phyloP scores from a whole-genome alignment of 2,797 vertebrate genomes.

The Coregonus sp. region DNA sequence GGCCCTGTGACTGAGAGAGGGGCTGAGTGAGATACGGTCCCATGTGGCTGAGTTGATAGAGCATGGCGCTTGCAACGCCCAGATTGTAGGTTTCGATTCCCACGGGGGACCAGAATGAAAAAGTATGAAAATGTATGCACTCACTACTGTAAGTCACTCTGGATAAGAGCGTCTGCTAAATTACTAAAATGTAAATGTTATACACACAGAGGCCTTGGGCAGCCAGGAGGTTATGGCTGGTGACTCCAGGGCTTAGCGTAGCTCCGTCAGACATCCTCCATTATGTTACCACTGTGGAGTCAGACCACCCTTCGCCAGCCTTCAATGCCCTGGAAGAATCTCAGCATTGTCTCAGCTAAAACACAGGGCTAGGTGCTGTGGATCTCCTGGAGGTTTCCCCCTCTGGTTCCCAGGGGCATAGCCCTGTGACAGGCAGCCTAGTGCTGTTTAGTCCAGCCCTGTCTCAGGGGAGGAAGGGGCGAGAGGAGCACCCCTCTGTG shows the following conservation, averaged over 20 bases:
- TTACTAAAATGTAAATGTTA: no score
- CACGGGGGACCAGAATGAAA: no score
- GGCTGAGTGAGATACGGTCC: conserved; percentile 24
- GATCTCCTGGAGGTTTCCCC: conserved; percentile 17
- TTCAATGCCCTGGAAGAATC: conserved; percentile 27
- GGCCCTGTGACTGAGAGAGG: conserved; percentile 16
- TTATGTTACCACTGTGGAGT: conserved; percentile 21
- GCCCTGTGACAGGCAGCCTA: conserved; percentile 9
- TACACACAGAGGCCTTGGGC: conserved; percentile 1
- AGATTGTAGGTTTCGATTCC: no score
- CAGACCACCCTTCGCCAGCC: conserved; percentile 15
- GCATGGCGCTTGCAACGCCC: no score
- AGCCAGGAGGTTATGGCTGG: conserved; percentile 5
- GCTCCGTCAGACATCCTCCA: conserved; percentile 14
- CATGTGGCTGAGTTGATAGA: no score
- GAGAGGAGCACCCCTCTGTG: conserved; percentile 13
- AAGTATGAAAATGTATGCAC: no score
- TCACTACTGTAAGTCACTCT: no score
- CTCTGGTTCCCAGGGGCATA: conserved; percentile 8
- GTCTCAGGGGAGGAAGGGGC: conserved; percentile 14
- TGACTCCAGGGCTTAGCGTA: conserved; percentile 8
- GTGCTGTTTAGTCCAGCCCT: conserved; percentile 1
- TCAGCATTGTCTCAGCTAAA: conserved; percentile 10
- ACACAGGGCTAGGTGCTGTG: conserved; percentile 8
- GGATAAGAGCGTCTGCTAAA: no score